Evolutionary conservation across 2,888 invertebrate genomes (phyloP).

Genomic region (Mythimna ferrago): DNA sequence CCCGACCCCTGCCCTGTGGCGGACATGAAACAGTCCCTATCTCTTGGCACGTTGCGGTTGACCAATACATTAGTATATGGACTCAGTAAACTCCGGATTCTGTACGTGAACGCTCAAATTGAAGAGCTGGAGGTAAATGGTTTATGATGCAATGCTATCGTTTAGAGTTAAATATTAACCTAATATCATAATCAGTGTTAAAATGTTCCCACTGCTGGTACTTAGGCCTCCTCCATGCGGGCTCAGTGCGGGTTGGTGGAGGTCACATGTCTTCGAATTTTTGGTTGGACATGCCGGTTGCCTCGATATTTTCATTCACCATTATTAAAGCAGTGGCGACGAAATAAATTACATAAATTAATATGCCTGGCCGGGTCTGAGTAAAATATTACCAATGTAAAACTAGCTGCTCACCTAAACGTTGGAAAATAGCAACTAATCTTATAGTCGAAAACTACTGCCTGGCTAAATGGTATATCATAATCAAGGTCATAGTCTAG

Average conservation of each 20-base stretch:
- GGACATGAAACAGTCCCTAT: slow-evolving; percentile 93
- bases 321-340: too few species aligned
- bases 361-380: too few species aligned
- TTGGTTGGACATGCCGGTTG: too few species aligned
- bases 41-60: slow-evolving; percentile 93
- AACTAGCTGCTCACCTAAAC: background rate
- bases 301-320: too few species aligned
- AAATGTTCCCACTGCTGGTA: too few species aligned
- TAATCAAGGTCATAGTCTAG: background rate
- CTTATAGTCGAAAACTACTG: background rate
- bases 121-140: slow-evolving; percentile 93
- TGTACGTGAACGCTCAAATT: slow-evolving; percentile 93
- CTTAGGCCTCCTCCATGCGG: too few species aligned
- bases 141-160: background rate
- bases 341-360: too few species aligned
- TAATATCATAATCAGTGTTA: too few species aligned
- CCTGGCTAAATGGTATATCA: too few species aligned
- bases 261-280: too few species aligned
- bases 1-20: slow-evolving; percentile 95
- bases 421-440: background rate
- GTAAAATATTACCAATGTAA: too few species aligned
- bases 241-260: too few species aligned
- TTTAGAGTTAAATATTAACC: background rate
- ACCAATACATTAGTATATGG: slow-evolving; percentile 93
- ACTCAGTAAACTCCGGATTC: slow-evolving; percentile 94